Conservation (phyloP, 2,797 vertebrate species). For the Staurois parvus region DNA sequence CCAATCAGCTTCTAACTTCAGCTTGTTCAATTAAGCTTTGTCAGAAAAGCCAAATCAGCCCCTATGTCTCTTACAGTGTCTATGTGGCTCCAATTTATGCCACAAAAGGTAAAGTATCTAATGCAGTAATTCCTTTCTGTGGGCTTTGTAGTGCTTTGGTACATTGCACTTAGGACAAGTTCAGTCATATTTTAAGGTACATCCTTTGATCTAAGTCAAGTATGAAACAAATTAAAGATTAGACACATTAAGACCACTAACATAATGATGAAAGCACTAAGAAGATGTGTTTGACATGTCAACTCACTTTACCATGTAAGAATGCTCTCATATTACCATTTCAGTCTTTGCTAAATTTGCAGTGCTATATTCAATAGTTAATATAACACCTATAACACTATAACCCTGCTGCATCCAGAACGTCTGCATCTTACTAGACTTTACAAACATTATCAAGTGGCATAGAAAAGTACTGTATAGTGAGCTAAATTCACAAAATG, state of each 20-base stretch:
- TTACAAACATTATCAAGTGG: too few relatives aligned
- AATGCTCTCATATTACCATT: background rate
- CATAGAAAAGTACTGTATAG: too few relatives aligned
- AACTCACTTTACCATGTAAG: background rate
- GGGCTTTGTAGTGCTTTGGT: conserved; percentile 25
- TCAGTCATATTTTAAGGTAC: conserved; percentile 19
- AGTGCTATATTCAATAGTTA: background rate
- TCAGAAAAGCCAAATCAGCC: too few relatives aligned
- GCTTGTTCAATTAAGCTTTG: too few relatives aligned
- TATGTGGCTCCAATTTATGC: too few relatives aligned
- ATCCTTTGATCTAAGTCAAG: conserved; percentile 36
- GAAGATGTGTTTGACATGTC: conserved; percentile 20
- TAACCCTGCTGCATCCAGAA: too few relatives aligned
- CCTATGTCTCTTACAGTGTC: too few relatives aligned
- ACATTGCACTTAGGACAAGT: conserved; percentile 16
- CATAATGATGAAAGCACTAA: conserved; percentile 19
- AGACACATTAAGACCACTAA: conserved; percentile 38
- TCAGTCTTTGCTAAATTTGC: background rate
- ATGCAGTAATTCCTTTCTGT: conserved; percentile 16
- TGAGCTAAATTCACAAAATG: too few relatives aligned
- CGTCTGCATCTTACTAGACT: too few relatives aligned
- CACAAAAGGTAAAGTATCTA: background rate
- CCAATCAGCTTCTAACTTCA: too few relatives aligned
- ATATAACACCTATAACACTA: background rate
- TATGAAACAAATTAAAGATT: background rate